Base-by-base conservation (phyloP, 2,113 vertebrate species). In the Sylvia atricapilla region DNA sequence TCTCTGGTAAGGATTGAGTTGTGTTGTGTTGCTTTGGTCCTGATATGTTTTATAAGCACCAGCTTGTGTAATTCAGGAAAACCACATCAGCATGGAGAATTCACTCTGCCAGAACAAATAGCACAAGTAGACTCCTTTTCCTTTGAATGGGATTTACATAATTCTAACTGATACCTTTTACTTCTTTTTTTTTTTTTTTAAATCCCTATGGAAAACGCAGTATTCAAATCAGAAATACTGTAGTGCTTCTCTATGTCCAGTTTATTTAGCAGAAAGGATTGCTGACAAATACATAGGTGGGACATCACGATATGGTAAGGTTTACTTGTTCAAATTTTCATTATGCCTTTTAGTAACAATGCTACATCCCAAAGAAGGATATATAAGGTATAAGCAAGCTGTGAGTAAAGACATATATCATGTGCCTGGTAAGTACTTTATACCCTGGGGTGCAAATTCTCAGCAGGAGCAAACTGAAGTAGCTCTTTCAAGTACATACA, bases 241-340 rank as follows among this genome's bases (percentile, higher is more conserved):
- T 21, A 13, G 2, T 64, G 17, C 7, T 78, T 78, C 25, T 81
- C 25, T 75, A 1, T 35, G 28, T 84, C 28, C 19, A 24, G 56
- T 73, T 76, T 79, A 53, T 46, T 25, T 55, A 72, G 50, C 11
- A 41, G 43, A 72, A 84, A 62, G 5, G 3, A 33, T 43, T 80
- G 25, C 10, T 9, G 10, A 11, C 37, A 9, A 52, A 56, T 11
- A 8, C 6, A 43, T 35, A 28, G 11, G 24, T 76, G 47, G 11
- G 5, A 47, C 3, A 8, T 35, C 30, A 47, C 3, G 1, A 13
- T 21, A 10, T 47, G 10, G 2, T 10, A 69, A n/a, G 10, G 15
- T 46, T 92, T 64, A 62, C 46, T 63, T 84, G 27, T 80, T 69
- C 31, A 63, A 25, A 31, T 27, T 30, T 49, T 50, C 37, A 28